These are phyloP conservation scores for Bombus fervidus DNA, from an alignment of 1,140 invertebrate genomes.

Conservation along the genomic window DNA sequence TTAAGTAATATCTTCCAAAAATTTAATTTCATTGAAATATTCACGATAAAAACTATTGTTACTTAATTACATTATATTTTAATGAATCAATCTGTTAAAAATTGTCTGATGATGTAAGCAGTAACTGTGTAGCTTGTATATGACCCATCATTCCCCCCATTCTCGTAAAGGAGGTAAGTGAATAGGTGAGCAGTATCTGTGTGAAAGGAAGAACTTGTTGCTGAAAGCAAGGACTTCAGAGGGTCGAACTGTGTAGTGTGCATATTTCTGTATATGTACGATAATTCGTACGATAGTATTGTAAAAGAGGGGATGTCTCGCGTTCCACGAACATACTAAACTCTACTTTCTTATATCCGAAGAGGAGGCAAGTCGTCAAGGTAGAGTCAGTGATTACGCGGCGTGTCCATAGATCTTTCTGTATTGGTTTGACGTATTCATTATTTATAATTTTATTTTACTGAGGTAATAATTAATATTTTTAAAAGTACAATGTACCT, in stretches of 20 bases:
- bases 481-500: not conserved
- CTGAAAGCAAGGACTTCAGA: constrained; percentile 40
- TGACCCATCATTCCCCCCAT: not conserved
- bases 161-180: not conserved
- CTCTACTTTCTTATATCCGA: constrained; percentile 47
- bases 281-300: constrained; percentile 26
- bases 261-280: constrained; percentile 14
- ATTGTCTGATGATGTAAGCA: constrained; percentile 14
- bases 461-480: constrained; percentile 46
- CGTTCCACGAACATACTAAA: constrained; percentile 56
- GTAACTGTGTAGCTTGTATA: not conserved
- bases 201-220: constrained; percentile 59
- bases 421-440: not conserved
- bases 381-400: constrained; percentile 51
- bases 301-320: constrained; percentile 53
- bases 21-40: not conserved
- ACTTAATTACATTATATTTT: not conserved
- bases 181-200: constrained; percentile 3
- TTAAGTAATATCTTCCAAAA: not conserved
- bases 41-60: not conserved
- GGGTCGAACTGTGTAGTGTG: constrained; percentile 37
- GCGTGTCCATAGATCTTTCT: constrained; percentile 46
- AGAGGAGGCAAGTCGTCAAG: constrained; percentile 33
- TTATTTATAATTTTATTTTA: not conserved
- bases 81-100: constrained; percentile 23